Percentiles rank a stretch among this genome's conserved stretches.
These are phyloP conservation scores for Pimephales promelas DNA, from an alignment of 2,113 vertebrate genomes.

Conservation along the genomic window DNA sequence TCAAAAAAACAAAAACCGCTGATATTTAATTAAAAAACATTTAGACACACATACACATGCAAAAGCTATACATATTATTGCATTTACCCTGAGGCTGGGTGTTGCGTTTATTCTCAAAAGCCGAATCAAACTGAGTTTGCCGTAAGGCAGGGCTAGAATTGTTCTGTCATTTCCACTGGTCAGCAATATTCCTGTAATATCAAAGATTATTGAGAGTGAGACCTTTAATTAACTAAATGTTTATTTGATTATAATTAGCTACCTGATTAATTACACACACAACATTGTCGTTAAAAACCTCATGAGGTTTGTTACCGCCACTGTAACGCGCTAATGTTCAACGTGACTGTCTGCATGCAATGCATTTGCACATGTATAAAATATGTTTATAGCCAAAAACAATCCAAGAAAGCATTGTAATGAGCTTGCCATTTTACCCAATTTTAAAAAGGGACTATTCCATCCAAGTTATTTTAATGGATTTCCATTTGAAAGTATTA, in stretches of 20 bases:
- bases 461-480: not conserved
- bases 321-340: not conserved
- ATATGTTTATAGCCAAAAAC: not conserved
- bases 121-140: constrained; percentile 10
- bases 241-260: not conserved
- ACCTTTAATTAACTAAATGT: not conserved
- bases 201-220: not conserved
- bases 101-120: constrained; percentile 29
- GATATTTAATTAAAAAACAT: not conserved
- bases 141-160: constrained; percentile 8
- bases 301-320: not conserved
- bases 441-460: not conserved
- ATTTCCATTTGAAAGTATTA: not conserved
- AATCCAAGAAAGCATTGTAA: not conserved
- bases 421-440: not conserved
- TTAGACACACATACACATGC: not conserved
- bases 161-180: constrained; percentile 15
- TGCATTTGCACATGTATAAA: not conserved
- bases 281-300: not conserved
- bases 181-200: constrained; percentile 3
- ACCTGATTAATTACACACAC: not conserved
- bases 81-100: constrained; percentile 31
- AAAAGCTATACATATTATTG: constrained; percentile 17
- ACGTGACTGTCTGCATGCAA: not conserved
- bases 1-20: not conserved